Percentiles rank a stretch among this genome's conserved stretches.
Evolutionary conservation across 2,113 vertebrate species (phyloP).

Genomic region (Chaetops frenatus): DNA sequence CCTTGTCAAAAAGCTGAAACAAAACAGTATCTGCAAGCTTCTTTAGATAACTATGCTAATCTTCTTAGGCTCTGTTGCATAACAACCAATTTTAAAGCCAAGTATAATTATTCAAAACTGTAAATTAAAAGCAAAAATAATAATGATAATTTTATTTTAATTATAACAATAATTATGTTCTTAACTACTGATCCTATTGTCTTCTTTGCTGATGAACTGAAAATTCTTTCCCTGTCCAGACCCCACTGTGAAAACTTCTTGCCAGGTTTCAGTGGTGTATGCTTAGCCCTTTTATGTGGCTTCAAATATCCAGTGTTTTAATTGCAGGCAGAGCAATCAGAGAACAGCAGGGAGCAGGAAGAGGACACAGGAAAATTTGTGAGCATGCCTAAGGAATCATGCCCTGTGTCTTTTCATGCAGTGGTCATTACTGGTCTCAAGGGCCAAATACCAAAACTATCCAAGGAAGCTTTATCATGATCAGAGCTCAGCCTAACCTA

Average conservation of each 20-base stretch:
- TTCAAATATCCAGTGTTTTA: not conserved
- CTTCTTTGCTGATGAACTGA: not conserved
- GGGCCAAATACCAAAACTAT: not conserved
- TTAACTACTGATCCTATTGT: not conserved
- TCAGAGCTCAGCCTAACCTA: not conserved
- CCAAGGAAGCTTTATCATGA: not conserved
- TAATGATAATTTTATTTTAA: not conserved
- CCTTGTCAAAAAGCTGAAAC: not conserved
- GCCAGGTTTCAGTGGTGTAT: not conserved
- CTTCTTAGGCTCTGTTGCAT: not conserved
- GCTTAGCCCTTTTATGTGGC: not conserved
- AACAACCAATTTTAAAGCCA: not conserved
- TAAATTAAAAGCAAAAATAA: not conserved
- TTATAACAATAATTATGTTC: not conserved
- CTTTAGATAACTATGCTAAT: not conserved
- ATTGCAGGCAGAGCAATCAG: fast-evolving
- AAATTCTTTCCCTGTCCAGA: not conserved
- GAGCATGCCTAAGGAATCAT: not conserved
- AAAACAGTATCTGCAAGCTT: not conserved
- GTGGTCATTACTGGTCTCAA: not conserved
- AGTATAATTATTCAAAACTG: not conserved
- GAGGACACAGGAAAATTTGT: not conserved
- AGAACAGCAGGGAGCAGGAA: not conserved
- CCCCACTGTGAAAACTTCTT: not conserved
- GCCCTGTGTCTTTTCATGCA: not conserved